Conservation (phyloP, 2,113 vertebrate species). For the Grus americana region DNA sequence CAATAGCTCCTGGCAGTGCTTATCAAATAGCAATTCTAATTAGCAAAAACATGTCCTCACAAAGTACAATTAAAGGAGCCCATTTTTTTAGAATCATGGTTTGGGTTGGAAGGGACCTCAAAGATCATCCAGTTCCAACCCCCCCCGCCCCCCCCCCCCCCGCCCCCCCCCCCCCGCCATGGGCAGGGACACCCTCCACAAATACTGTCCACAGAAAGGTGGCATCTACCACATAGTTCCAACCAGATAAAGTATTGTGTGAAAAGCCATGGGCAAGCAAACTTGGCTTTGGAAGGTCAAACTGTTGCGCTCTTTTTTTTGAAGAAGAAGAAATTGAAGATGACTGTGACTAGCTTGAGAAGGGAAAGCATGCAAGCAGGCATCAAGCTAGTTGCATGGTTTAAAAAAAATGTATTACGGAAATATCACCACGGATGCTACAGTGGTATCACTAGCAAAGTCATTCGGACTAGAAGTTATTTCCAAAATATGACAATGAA, state of each 20-base stretch:
- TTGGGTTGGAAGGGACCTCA: too few species aligned
- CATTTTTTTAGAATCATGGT: too few species aligned
- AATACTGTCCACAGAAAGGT: not conserved
- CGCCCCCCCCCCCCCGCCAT: too few species aligned
- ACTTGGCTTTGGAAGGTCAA: not conserved
- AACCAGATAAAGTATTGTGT: not conserved
- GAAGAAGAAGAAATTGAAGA: not conserved
- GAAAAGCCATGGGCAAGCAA: not conserved
- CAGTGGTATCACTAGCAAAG: not conserved
- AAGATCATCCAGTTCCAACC: too few species aligned
- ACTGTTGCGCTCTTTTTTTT: not conserved
- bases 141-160: too few species aligned
- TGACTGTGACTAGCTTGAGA: not conserved
- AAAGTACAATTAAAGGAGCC: not conserved
- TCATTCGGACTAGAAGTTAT: not conserved
- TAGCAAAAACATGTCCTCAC: not conserved
- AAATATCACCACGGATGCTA: not conserved
- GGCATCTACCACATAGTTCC: not conserved
- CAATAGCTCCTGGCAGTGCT: not conserved
- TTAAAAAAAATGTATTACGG: not conserved
- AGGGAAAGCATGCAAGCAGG: not conserved
- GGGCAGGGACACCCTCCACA: not conserved
- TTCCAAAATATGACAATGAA: not conserved
- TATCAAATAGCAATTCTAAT: not conserved
- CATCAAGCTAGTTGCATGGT: not conserved